Percentiles rank a stretch among this genome's conserved stretches.
phyloP scores from a whole-genome alignment of 2,888 invertebrate species.

The Aspidapion aeneum region DNA sequence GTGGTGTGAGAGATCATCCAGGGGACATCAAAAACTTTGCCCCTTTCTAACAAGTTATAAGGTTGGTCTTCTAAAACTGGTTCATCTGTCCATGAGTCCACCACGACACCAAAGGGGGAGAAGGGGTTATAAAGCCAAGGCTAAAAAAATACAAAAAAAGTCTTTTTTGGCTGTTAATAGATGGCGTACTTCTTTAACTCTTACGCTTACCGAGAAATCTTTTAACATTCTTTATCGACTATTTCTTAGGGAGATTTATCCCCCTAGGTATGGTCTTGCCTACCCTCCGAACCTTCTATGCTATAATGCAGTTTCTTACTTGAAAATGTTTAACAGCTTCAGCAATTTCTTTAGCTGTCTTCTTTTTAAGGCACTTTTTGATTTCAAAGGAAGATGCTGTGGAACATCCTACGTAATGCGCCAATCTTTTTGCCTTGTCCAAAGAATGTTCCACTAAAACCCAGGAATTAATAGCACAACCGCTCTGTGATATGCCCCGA shows the following conservation, averaged over 20 bases:
- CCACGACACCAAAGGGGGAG: conserved; percentile 69
- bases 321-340: conserved; percentile 56
- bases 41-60: conserved; percentile 56
- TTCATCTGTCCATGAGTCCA: conserved; percentile 48
- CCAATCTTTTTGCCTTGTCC: conserved; percentile 60
- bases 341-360: conserved; percentile 60
- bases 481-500: conserved; percentile 67
- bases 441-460: conserved; percentile 54
- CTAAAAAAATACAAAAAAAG: background rate
- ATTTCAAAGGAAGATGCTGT: conserved; percentile 49
- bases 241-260: too few species aligned
- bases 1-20: conserved; percentile 66
- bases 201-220: too few species aligned
- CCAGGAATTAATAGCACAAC: conserved; percentile 60
- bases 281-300: too few species aligned
- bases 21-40: conserved; percentile 59
- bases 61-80: conserved; percentile 68
- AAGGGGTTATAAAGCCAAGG: conserved; percentile 64
- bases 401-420: conserved; percentile 62
- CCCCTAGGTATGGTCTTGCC: too few species aligned
- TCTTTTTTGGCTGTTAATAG: background rate
- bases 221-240: too few species aligned
- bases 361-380: conserved; percentile 57
- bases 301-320: conserved; percentile 25
- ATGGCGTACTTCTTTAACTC: too few species aligned